A percentile compares a stretch with the other conserved stretches of the same genome.
Evolutionary conservation across 2,888 invertebrate species (phyloP).

Genomic region (Thumatha senex): DNA sequence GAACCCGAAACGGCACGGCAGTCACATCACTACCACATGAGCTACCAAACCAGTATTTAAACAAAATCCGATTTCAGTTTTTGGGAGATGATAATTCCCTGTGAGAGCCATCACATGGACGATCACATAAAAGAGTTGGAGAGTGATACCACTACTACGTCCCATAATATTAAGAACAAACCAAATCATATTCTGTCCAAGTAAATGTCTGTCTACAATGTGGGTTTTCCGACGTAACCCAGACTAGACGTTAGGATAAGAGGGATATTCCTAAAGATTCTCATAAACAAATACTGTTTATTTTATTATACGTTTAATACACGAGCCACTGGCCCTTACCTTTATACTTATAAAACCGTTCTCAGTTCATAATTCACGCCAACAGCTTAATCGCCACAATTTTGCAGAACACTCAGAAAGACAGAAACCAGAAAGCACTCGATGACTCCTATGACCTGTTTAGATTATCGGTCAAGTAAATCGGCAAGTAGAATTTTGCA

Average conservation of each 20-base stretch:
- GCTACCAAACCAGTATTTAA: no score
- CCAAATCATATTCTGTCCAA: neutral
- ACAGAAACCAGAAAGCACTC: conserved; percentile 59
- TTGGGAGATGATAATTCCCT: no score
- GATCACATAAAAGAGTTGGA: neutral
- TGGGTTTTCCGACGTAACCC: no score
- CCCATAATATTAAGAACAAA: neutral
- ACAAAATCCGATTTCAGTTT: no score
- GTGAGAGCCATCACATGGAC: no score
- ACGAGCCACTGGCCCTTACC: conserved; percentile 2
- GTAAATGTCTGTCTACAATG: no score
- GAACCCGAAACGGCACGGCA: no score
- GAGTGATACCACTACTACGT: neutral
- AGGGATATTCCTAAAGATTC: neutral
- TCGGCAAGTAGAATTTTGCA: conserved; percentile 23
- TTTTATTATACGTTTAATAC: neutral
- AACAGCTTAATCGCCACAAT: conserved; percentile 23
- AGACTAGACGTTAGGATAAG: no score
- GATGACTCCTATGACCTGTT: conserved; percentile 36
- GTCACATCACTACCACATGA: no score
- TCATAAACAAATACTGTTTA: neutral
- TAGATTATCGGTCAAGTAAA: conserved; percentile 31
- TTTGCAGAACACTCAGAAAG: conserved; percentile 47
- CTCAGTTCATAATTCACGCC: conserved; percentile 25
- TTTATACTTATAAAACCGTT: conserved; percentile 18